Evolutionary conservation across 2,888 invertebrate species (phyloP), one percentile per base, ranked within the genome.

Genomic region (Bellardia bayeri): DNA sequence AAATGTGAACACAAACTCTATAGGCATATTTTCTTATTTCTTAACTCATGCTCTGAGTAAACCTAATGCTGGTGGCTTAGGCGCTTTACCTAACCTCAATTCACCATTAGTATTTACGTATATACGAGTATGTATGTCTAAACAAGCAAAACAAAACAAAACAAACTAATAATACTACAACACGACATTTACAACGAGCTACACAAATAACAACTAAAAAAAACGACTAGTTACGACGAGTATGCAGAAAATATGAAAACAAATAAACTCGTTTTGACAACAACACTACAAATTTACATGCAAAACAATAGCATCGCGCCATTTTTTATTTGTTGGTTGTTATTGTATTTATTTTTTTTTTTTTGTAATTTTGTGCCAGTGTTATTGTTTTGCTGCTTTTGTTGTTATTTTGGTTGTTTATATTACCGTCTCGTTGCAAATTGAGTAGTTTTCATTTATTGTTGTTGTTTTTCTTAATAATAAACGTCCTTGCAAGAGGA

Each of bases 371-470:
- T 58, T 51, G n/a, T 14, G 14, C n/a, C 2, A 45, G 13, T 45
- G 45, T 51, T 51, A n/a, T 14, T 56, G 23, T 23, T 56, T 56
- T 56, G 9, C n/a, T 37, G 11, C 16, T 33, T 13, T 63, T n/a
- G 8, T 37, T 37, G 37, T 40, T 3, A 16, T 69, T 14, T 4
- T 14, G 2, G 23, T 56, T 56, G 23, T 23, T 56, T 16, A 56
- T 56, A 11, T 23, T 14, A 13, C 54, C 54, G 56, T 54, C 71
- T 71, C 9, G 37, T 54, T 7, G 9, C 33, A 37, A 56, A 56
- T 71, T 40, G 7, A 69, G n/a, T 51, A 51, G 71, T 71, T 56
- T 71, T 71, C 37, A 54, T 54, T 71, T 68, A 49, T 68, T 54
- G 16, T 63, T 63, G 14, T 37, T 16, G 37, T 40, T 58, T 11